phyloP scores from a whole-genome alignment of 2,888 invertebrate species.

The Baccha elongata region DNA sequence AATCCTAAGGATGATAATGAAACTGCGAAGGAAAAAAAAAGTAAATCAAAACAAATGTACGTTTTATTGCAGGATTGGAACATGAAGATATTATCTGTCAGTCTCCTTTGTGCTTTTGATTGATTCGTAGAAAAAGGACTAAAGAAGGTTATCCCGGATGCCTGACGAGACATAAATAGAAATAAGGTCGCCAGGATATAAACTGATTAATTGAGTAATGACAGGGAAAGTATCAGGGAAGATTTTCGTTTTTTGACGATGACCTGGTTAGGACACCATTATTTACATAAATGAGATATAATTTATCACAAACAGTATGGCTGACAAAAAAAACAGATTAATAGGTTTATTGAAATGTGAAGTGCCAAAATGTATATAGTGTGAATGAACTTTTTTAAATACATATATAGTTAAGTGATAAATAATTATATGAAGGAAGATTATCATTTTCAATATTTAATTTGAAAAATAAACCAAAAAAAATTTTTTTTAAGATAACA shows the following conservation, averaged over 20 bases:
- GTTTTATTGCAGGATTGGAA: slow-evolving; percentile 3
- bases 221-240: slow-evolving; percentile 18
- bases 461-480: no score
- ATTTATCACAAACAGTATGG: slow-evolving; percentile 47
- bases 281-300: slow-evolving; percentile 33
- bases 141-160: not conserved
- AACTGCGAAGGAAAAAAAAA: not conserved
- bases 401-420: no score
- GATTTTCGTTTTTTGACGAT: slow-evolving; percentile 3
- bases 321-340: slow-evolving; percentile 21
- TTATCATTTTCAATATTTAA: no score
- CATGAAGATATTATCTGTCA: slow-evolving; percentile 38
- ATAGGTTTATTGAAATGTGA: no score
- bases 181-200: slow-evolving; percentile 9
- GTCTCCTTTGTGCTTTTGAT: slow-evolving; percentile 43
- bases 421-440: no score
- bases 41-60: slow-evolving; percentile 20
- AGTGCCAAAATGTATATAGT: no score
- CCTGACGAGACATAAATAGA: not conserved
- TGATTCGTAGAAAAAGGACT: slow-evolving; percentile 30
- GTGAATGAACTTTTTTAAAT: no score
- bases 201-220: slow-evolving; percentile 51
- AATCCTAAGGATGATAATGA: slow-evolving; percentile 22
- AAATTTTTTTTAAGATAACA: no score
- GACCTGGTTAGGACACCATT: slow-evolving; percentile 22